Evolutionary conservation across 1,140 invertebrate genomes (phyloP), one percentile per base, ranked within the genome.

Genomic region (Ips nitidus): DNA sequence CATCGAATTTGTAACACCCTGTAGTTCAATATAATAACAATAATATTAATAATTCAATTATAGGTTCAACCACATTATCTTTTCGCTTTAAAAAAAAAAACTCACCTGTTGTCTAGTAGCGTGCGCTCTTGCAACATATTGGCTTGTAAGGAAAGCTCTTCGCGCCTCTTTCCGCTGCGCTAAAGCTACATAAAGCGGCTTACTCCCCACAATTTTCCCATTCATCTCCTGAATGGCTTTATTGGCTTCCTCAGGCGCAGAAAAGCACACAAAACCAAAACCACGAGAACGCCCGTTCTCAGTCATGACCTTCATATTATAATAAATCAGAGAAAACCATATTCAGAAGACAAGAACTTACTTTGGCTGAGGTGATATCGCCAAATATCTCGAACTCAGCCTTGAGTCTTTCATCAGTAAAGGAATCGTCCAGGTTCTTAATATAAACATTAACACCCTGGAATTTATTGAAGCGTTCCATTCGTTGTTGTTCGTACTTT

Each of bases 211-310:
- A 75, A 99, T 98, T 63, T 95, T 90, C 1, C 97, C 95, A 81
- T 99, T 99, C 94, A 99, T 98, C 79, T 98, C 97, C 1, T 97
- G 98, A 1, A 99, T 97, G 66, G 98, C 98, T 81, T 98, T 98
- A 3, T 96, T 98, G 2, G 98, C 98, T 83, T 99, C 98, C 81
- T 99, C 96, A 1, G 97, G 94, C 8, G 94, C 91, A 52, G 94
- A 97, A 80, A 99, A 99, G 83, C 98, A 99, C 2, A 99, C 98
- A 82, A 99, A 99, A 22, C 98, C 98, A 82, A 99, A 99, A 41
- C 98, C 98, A 83, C 98, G 98, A 77, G 92, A 94, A 64, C 92
- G 89, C 8, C 92, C 93, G 75, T 95, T 93, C 77, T 97, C 94
- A 79, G 92, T 86, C 95, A 98, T 98, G 0, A 96, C 57, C 68